Base-by-base conservation (phyloP, 2,113 vertebrate species). In the Balaenoptera acutorostrata region DNA sequence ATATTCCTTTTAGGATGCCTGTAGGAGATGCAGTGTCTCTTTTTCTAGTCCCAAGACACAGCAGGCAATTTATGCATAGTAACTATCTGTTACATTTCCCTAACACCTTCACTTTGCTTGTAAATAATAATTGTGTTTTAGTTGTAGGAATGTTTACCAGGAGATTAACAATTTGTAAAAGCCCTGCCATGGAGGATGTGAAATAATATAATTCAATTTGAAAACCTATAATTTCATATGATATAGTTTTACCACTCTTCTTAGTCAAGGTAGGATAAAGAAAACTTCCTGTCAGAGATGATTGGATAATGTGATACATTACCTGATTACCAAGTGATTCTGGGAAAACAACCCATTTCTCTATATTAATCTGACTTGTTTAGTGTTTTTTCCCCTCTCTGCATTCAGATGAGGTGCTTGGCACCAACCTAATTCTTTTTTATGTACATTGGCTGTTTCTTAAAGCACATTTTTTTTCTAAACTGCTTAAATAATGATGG, bases 121-220 rank as follows among this genome's bases (percentile, higher is more conserved):
- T 97, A 98, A 95, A 97, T 98, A 98, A 97, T 96, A 96, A 96
- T 95, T 96, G 71, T 97, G 33, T 94, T 96, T 97, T 61, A 97
- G 96, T 97, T 97, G 83, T 85, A 90, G 97, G 95, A 97, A 98
- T 63, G 93, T 93, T 85, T 89, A 93, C 49, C 87, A 97, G 72
- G 78, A 97, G 66, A 98, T 97, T 98, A 98, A 96, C 64, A 96
- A 55, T 95, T 98, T 98, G 87, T 94, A 97, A 97, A 98, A 97
- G 4, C n/a, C 83, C 27, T 96, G 89, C 96, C 71, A 84, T 95
- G 75, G 77, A 71, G 69, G 29, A 88, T 94, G 57, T 69, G 96
- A 98, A 85, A 96, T 59, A 98, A 98, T 88, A 96, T 44, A 97
- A 98, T 97, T 98, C 13, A 74, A 77, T 98, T 98, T 98, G 97